These are phyloP conservation scores for zebrafish (Danio rerio) DNA, from an alignment of 2,113 vertebrate genomes.

Conservation along the genomic window GRCz12tu NC_133195.1:37106501-37107000, in stretches of 20 bases:
- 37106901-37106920: constrained; percentile 20
- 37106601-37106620: not conserved
- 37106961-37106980: constrained; percentile 11
- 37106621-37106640: not conserved
- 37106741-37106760: constrained; percentile 70
- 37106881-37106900: constrained; percentile 23
- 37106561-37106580: not conserved
- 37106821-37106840: constrained; percentile 6
- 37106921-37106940: constrained; percentile 22
- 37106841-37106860: constrained; percentile 36
- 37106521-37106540: not conserved
- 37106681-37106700: not conserved
- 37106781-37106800: constrained; percentile 54
- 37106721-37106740: constrained; percentile 62
- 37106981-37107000: constrained; percentile 3
- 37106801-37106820: constrained; percentile 49
- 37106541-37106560: not conserved
- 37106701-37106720: not conserved
- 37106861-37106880: constrained; percentile 49
- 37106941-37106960: not conserved
- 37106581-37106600: not conserved
- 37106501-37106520: not conserved
- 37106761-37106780: constrained; percentile 63
- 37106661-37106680: not conserved
- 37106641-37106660: not conserved